Base-by-base conservation (phyloP, 2,797 vertebrate genomes). In the Pangasius krempfi region DNA sequence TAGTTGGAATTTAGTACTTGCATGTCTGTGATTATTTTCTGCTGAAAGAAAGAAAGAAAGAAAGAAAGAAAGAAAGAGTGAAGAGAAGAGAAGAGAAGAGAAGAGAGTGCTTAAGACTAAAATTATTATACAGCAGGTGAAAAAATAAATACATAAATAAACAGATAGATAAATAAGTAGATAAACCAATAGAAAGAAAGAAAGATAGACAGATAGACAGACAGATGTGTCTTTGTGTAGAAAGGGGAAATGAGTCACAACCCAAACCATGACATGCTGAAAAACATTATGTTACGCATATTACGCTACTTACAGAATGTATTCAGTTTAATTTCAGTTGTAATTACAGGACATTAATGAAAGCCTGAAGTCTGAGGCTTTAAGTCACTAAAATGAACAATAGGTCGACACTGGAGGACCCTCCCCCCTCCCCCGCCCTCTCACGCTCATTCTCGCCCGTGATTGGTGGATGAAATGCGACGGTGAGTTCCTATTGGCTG, bases 381-480 rank as follows among this genome's bases (percentile, higher is more conserved):
- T 58, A 18, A 80, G 5, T 58, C 70, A 30, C 6, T 52, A 27
- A 13, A 20, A 30, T 40, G 20, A 73, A 84, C 18, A 37, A 52
- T 37, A 68, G 66, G 33, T 76, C 47, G 9, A 52, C 33, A 72
- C 72, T 62, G 33, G 1, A 72, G 18, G 70, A 10, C 0, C 13
- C 56, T 13, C 86, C 18, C 25, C 22, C 1, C 2, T 5, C 27
- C 2, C 2, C 1, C 33, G 20, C 4, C 54, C 52, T 20, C 33
- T 12, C 4, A 16, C 40, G 4, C 40, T 22, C 14, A 27, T 85
- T 4, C 66, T 22, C 12, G 54, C 0, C 25, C 88, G 75, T 88
- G 89, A 92, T 92, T 91, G 91, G 91, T 85, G 2, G 52, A 9
- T 58, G 5, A 10, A 52, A 9, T 37, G 44, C 16, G 33, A n/a